Conservation (phyloP, 1,140 invertebrate genomes). For the Lepidurus couesii region DNA sequence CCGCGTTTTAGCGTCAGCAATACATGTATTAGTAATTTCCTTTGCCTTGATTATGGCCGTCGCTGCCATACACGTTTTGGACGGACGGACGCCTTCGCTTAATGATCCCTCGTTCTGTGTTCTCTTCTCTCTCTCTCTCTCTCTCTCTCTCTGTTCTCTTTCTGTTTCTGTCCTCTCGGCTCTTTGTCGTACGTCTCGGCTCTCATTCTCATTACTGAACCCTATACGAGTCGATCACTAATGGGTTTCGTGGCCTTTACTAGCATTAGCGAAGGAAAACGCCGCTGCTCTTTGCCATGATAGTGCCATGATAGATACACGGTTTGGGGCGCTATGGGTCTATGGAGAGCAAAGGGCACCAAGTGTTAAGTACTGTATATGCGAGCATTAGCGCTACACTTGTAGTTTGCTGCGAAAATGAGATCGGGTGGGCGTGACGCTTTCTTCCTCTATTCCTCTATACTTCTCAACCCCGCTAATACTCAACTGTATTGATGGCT, state of each 20-base stretch:
- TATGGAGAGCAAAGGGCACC: not conserved
- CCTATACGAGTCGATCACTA: not conserved
- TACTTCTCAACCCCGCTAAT: not conserved
- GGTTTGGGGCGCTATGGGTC: not conserved
- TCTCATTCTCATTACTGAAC: not conserved
- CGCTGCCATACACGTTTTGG: not conserved
- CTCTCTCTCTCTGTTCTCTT: not conserved
- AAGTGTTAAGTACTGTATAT: not conserved
- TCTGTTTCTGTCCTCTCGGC: not conserved
- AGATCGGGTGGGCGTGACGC: not conserved
- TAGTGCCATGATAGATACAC: not conserved
- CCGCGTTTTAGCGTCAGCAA: not conserved
- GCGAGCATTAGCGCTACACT: not conserved
- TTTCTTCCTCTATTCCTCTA: not conserved
- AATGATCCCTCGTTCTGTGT: not conserved
- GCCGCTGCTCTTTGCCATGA: not conserved
- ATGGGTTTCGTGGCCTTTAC: not conserved
- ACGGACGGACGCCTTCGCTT: not conserved
- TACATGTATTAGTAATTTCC: constrained; percentile 1
- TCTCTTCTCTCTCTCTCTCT: not conserved
- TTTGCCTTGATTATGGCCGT: constrained; percentile 1
- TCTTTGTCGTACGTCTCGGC: not conserved
- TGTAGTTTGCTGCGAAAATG: not conserved
- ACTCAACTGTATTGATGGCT: not conserved
- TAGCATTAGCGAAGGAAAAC: constrained; percentile 1